A percentile compares a stretch with the other conserved stretches of the same genome.
Conservation (phyloP, 2,797 vertebrate genomes). For the Muraenolepis orangiensis region DNA sequence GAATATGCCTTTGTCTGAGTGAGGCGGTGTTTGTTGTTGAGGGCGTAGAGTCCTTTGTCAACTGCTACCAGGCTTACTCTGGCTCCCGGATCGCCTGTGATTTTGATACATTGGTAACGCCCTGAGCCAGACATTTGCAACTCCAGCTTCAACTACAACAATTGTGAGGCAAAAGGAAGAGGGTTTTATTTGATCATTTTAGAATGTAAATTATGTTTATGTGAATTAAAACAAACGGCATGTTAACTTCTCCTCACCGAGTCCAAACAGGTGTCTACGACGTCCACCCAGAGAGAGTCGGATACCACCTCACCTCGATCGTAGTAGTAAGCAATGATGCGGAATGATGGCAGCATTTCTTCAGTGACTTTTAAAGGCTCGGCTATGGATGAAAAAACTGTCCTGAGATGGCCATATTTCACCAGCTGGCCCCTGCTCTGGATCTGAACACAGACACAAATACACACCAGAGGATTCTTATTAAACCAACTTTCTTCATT, state of each 20-base stretch:
- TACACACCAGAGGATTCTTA: constrained; percentile 9
- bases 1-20: constrained; percentile 82
- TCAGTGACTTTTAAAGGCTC: constrained; percentile 61
- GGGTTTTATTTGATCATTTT: background rate
- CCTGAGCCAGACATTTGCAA: background rate
- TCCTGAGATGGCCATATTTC: constrained; percentile 31
- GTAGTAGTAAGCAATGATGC: constrained; percentile 78
- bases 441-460: constrained; percentile 61
- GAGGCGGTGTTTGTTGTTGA: constrained; percentile 80
- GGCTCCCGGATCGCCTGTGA: constrained; percentile 75
- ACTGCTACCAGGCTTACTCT: constrained; percentile 81
- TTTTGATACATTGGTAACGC: constrained; percentile 66
- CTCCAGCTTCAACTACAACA: constrained; percentile 29
- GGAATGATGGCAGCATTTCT: constrained; percentile 84
- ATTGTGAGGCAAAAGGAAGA: background rate
- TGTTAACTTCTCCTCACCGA: constrained; percentile 58
- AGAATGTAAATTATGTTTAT: background rate
- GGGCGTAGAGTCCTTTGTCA: constrained; percentile 81
- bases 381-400: constrained; percentile 68
- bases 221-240: background rate
- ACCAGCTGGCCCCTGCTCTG: constrained; percentile 79
- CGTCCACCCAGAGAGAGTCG: constrained; percentile 84
- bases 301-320: constrained; percentile 69
- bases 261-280: constrained; percentile 83
- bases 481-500: too few relatives aligned